Conservation (phyloP, 2,888 invertebrate genomes). For the Timema cristinae region DNA sequence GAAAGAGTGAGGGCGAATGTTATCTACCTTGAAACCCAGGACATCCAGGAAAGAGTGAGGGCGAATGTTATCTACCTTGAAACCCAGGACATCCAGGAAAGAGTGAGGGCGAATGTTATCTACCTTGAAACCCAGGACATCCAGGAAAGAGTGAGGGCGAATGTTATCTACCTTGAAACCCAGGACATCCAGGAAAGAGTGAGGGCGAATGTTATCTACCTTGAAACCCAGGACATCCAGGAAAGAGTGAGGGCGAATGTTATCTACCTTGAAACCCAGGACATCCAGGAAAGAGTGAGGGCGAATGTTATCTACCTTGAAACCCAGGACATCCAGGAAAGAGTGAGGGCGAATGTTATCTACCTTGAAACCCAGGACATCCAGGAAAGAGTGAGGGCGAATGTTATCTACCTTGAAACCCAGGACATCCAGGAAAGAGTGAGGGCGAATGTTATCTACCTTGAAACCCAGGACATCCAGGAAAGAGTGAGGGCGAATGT, state of each 20-base stretch:
- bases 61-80: slow-evolving; percentile 8
- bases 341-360: background rate
- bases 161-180: slow-evolving; percentile 12
- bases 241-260: background rate
- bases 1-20: background rate
- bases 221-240: too few species aligned
- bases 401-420: slow-evolving; percentile 12
- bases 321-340: too few species aligned
- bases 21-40: slow-evolving; percentile 16
- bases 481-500: background rate
- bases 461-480: too few species aligned
- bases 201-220: background rate
- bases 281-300: too few species aligned
- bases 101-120: background rate
- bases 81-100: too few species aligned
- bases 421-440: too few species aligned
- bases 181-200: too few species aligned
- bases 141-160: background rate
- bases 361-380: too few species aligned
- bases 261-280: slow-evolving; percentile 16
- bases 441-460: background rate
- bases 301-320: slow-evolving; percentile 8
- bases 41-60: too few species aligned
- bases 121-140: too few species aligned
- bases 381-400: background rate